Conservation (phyloP, 2,888 invertebrate species). For the Nebria brevicollis region DNA sequence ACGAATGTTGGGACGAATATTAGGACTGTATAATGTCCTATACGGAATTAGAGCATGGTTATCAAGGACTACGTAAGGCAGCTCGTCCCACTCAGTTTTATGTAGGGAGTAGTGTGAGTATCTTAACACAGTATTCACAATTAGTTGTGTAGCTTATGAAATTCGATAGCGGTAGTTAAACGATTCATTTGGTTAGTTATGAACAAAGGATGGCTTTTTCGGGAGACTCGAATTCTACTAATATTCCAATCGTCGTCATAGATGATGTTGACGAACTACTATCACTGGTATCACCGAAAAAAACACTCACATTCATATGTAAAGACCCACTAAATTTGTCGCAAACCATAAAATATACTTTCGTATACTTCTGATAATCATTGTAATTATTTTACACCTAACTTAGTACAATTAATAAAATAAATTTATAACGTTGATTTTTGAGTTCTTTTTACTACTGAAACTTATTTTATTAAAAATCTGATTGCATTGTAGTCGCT, state of each 20-base stretch:
- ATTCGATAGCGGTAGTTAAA: not conserved
- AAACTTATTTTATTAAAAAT: no score
- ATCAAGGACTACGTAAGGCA: constrained; percentile 84
- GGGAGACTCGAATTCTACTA: constrained; percentile 15
- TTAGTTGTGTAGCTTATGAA: constrained; percentile 2
- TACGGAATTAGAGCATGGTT: constrained; percentile 92
- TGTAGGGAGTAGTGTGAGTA: constrained; percentile 71
- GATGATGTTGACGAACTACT: constrained; percentile 34
- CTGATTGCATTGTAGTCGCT: no score
- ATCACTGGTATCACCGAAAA: constrained; percentile 16
- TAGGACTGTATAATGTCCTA: constrained; percentile 76
- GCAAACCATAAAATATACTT: no score
- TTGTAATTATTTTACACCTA: no score
- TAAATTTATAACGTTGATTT: no score
- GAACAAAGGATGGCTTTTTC: constrained; percentile 39
- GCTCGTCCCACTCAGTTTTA: constrained; percentile 74
- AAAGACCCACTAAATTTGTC: constrained; percentile 15
- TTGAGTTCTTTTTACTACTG: no score
- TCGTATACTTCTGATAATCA: no score
- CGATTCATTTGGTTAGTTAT: constrained; percentile 13
- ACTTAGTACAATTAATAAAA: no score
- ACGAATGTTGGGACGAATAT: constrained; percentile 28
- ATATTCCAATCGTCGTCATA: constrained; percentile 38
- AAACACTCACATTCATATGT: constrained; percentile 31
- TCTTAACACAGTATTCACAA: not conserved